phyloP scores from a whole-genome alignment of 2,888 invertebrate species.

The Melanostoma mellinum region DNA sequence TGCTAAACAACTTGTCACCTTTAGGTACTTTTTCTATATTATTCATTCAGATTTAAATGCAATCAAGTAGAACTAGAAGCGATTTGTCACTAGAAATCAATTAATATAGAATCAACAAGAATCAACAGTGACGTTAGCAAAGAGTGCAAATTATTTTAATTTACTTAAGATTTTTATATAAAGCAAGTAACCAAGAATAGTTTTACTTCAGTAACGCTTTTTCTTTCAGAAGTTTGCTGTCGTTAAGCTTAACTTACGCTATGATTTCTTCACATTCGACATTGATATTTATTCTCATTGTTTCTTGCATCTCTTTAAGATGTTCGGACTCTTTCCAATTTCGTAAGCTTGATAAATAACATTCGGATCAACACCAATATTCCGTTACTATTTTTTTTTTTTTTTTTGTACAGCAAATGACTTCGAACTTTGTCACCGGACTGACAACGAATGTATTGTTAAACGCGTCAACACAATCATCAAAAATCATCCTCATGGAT shows the following conservation, averaged over 20 bases:
- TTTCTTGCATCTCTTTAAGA: background rate
- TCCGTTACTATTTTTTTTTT: background rate
- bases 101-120: no score
- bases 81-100: no score
- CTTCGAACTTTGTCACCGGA: conserved; percentile 69
- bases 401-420: conserved; percentile 21
- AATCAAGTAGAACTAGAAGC: no score
- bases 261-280: background rate
- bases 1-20: no score
- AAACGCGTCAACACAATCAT: conserved; percentile 71
- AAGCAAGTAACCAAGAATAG: no score
- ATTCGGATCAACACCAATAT: background rate
- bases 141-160: no score
- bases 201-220: no score
- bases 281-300: background rate
- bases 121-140: no score
- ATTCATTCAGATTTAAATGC: no score
- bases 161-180: no score
- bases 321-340: conserved; percentile 3
- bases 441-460: conserved; percentile 74
- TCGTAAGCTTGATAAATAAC: conserved; percentile 33
- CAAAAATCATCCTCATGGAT: conserved; percentile 66
- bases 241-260: background rate
- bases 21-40: no score
- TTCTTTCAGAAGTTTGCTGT: background rate